Conservation (phyloP, 1,140 invertebrate species). For the Philopotamus ludificatus region DNA sequence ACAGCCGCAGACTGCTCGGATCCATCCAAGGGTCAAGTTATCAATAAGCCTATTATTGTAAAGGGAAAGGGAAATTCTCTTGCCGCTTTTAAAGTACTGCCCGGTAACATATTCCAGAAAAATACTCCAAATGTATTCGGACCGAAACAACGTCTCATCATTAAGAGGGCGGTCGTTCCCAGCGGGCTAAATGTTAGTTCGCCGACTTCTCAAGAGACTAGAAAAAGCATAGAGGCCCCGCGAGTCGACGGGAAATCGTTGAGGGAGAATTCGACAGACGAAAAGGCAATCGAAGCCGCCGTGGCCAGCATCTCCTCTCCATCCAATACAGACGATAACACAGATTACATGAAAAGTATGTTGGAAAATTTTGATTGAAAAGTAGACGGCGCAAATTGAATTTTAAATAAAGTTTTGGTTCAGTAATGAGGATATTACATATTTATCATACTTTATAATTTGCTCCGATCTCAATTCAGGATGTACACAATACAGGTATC, state of each 20-base stretch:
- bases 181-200: slow-evolving; percentile 21
- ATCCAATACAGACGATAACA: too few species aligned
- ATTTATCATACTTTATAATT: too few species aligned
- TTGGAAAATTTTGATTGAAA: slow-evolving; percentile 9
- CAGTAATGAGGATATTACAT: too few species aligned
- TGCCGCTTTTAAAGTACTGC: slow-evolving; percentile 34
- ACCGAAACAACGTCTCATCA: slow-evolving; percentile 27
- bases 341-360: slow-evolving; percentile 24
- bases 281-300: slow-evolving; percentile 37
- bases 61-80: slow-evolving; percentile 32
- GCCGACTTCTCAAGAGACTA: not conserved
- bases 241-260: slow-evolving; percentile 25
- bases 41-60: slow-evolving; percentile 33
- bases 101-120: slow-evolving; percentile 33
- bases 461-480: too few species aligned
- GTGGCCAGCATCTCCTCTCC: slow-evolving; percentile 39
- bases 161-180: slow-evolving; percentile 26
- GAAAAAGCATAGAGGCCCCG: slow-evolving; percentile 9
- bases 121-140: slow-evolving; percentile 18
- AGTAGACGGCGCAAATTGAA: not conserved
- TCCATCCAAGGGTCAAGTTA: not conserved
- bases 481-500: too few species aligned
- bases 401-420: too few species aligned
- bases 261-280: slow-evolving; percentile 28
- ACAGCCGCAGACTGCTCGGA: not conserved